Conservation (phyloP, 2,888 invertebrate genomes). For the Margaritifera margaritifera region DNA sequence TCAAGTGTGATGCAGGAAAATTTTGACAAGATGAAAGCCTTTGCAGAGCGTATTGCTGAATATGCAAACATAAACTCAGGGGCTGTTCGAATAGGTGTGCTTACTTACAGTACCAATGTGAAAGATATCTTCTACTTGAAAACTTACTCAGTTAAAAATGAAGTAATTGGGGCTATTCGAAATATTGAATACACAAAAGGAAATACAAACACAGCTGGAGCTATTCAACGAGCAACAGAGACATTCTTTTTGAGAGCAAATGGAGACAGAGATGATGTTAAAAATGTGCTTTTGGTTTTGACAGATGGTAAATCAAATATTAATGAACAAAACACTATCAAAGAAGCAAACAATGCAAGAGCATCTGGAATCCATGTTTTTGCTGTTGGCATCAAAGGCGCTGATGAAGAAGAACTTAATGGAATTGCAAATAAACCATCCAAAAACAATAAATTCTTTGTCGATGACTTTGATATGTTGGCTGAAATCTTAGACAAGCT, state of each 20-base stretch:
- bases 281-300: slow-evolving; percentile 12
- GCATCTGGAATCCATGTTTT: slow-evolving; percentile 8
- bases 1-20: too few species aligned
- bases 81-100: too few species aligned
- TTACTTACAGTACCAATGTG: too few species aligned
- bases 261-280: slow-evolving; percentile 17
- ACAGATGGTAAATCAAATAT: slow-evolving; percentile 29
- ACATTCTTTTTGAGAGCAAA: neutral
- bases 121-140: too few species aligned
- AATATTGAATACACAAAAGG: slow-evolving; percentile 14
- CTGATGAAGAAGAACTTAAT: too few species aligned
- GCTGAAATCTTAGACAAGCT: slow-evolving; percentile 19
- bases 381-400: slow-evolving; percentile 14
- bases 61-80: too few species aligned
- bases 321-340: neutral
- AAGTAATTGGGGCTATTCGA: slow-evolving; percentile 8
- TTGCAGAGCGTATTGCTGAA: too few species aligned
- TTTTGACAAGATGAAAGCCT: too few species aligned
- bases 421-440: slow-evolving; percentile 12
- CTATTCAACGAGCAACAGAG: slow-evolving; percentile 16
- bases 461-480: slow-evolving; percentile 19
- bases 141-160: slow-evolving; percentile 2
- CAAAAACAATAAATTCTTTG: slow-evolving; percentile 6
- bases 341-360: slow-evolving; percentile 9
- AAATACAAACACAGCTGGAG: slow-evolving; percentile 26